These are phyloP conservation scores for Steromphala cineraria DNA, from an alignment of 2,888 invertebrate species.

Conservation along the genomic window DNA sequence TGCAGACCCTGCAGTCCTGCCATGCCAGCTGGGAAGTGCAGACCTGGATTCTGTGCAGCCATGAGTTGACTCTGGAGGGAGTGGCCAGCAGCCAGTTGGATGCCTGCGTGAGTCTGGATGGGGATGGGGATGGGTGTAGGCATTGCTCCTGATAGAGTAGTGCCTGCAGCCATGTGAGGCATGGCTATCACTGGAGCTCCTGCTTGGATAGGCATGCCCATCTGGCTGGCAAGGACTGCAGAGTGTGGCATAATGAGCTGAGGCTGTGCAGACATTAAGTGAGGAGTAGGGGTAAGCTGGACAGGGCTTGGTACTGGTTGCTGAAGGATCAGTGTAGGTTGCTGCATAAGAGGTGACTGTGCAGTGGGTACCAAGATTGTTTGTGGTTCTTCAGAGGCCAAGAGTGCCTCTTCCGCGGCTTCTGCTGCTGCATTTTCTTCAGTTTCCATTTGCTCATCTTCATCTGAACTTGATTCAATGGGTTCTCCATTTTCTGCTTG, in stretches of 20 bases:
- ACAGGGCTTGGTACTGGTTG: slow-evolving; percentile 34
- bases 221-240: background rate
- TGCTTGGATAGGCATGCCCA: slow-evolving; percentile 59
- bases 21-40: slow-evolving; percentile 24
- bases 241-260: slow-evolving; percentile 15
- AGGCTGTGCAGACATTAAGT: slow-evolving; percentile 13
- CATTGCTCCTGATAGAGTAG: slow-evolving; percentile 37
- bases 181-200: slow-evolving; percentile 64
- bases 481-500: slow-evolving; percentile 64
- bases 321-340: slow-evolving; percentile 38
- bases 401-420: slow-evolving; percentile 32
- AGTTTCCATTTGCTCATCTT: slow-evolving; percentile 51
- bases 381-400: slow-evolving; percentile 23
- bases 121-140: slow-evolving; percentile 45
- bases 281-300: slow-evolving; percentile 25
- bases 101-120: slow-evolving; percentile 38
- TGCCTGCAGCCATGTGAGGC: slow-evolving; percentile 43
- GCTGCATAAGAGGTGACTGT: slow-evolving; percentile 46
- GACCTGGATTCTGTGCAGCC: background rate
- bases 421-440: slow-evolving; percentile 50
- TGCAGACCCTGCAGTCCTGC: slow-evolving; percentile 29
- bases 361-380: slow-evolving; percentile 35
- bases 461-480: slow-evolving; percentile 54
- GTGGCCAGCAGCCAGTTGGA: slow-evolving; percentile 21
- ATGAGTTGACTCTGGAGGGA: slow-evolving; percentile 26